Percentiles rank a stretch among this genome's conserved stretches.
Conservation (phyloP, 2,888 invertebrate genomes). For the Poecilus cupreus region DNA sequence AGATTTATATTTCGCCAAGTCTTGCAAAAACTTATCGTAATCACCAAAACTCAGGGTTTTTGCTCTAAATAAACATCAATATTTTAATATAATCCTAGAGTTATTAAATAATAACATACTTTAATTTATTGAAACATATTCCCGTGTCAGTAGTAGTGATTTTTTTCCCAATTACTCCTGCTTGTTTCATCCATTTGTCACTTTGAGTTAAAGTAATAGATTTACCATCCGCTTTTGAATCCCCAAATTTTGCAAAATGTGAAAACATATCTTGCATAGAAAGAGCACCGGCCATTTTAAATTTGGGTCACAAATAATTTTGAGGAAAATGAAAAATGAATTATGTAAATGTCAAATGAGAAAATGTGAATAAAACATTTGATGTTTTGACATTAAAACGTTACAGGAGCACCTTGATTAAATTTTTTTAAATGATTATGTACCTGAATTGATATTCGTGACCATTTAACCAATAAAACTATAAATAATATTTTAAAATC, state of each 20-base stretch:
- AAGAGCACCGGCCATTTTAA: background rate
- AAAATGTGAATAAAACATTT: background rate
- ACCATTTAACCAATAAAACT: too few species aligned
- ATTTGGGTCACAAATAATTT: background rate
- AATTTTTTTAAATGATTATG: too few species aligned
- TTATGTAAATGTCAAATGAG: background rate
- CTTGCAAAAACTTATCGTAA: constrained; percentile 82
- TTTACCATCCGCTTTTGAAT: constrained; percentile 89
- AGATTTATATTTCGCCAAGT: constrained; percentile 86
- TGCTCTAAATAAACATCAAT: constrained; percentile 63
- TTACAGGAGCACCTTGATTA: too few species aligned
- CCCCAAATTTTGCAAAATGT: constrained; percentile 90
- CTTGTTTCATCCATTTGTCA: constrained; percentile 97
- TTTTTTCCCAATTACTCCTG: constrained; percentile 83
- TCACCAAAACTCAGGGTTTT: constrained; percentile 66
- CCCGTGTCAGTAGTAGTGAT: constrained; percentile 93
- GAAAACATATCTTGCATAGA: background rate
- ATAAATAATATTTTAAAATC: too few species aligned
- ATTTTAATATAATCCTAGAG: background rate
- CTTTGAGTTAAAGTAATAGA: constrained; percentile 90
- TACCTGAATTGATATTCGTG: too few species aligned
- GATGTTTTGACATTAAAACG: too few species aligned
- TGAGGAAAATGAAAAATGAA: background rate
- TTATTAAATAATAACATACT: constrained; percentile 72
- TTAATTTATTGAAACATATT: constrained; percentile 91